Evolutionary conservation across 2,888 invertebrate genomes (phyloP), one percentile per base, ranked within the genome.

Genomic region (Callinectes sapidus): DNA sequence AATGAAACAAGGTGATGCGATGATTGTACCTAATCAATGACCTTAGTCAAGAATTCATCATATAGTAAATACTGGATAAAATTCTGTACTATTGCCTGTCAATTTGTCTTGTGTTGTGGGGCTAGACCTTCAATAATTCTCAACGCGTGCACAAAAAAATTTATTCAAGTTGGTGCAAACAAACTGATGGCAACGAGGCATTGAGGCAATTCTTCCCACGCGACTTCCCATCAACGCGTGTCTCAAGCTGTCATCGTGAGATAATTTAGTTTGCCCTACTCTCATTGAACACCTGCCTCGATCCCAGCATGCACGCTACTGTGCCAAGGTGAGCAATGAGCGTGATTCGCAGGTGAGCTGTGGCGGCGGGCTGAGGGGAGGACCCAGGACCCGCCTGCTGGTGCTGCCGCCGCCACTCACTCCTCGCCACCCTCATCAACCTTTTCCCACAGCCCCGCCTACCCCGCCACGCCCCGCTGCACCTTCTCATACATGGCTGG

Each of bases 251-350:
- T 61, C 28, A 71, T 28, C n/a, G 28, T 71, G 71, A 71, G 28
- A 28, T 71, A 71, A 71, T 28, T 28, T 28, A 28, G 28, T n/a
- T 71, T 28, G 8, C 71, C n/a, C 35, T 81, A 16, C 35, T 10
- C 81, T 10, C n/a, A 13, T 14, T 81, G 81, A 32, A 35, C 81
- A 35, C 35, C 81, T 81, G 81, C 81, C 81, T 81, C 81, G 81
- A 28, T 16, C 81, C 81, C 81, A 16, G 81, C 35, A 81, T 81
- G 81, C 81, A n/a, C 81, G 35, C 35, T 81, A 35, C 81, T 81
- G 81, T 81, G 81, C 35, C 81, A 81, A 81, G 81, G 81, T 81
- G 81, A 35, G 81, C 81, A 81, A 81, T 81, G 35, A 81, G 81
- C 32, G 71, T 8, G 28, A 28, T 13, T 28, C 28, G 71, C 14